Evolutionary conservation across 2,797 vertebrate genomes (phyloP).

Genomic region (Kryptopterus vitreolus): DNA sequence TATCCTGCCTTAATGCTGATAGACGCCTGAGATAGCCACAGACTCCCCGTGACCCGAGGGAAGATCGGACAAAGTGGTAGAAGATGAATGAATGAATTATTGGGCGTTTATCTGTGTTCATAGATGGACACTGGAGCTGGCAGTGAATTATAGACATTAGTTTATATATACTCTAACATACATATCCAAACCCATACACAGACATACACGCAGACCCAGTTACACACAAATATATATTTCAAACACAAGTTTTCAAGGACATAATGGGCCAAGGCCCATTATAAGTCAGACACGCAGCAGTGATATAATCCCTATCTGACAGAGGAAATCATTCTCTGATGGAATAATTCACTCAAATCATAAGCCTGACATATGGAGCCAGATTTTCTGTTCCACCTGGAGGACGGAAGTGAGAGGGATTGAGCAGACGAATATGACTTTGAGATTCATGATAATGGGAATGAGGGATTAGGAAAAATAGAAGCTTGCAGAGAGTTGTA

Average conservation of each 20-base stretch:
- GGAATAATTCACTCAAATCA: conserved; percentile 19
- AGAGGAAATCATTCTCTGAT: neutral
- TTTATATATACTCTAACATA: neutral
- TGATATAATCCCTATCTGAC: conserved; percentile 33
- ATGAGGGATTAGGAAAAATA: conserved; percentile 53
- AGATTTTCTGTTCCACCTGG: conserved; percentile 26
- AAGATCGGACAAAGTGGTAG: no score
- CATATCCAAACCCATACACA: neutral
- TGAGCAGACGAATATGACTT: conserved; percentile 58
- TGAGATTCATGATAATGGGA: conserved; percentile 48
- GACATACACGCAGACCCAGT: conserved; percentile 14
- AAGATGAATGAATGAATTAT: no score
- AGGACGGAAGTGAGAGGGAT: conserved; percentile 47
- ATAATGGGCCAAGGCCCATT: neutral
- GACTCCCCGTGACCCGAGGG: no score
- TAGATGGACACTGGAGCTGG: conserved; percentile 5
- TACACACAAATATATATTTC: neutral
- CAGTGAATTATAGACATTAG: conserved; percentile 18
- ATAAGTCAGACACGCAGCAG: conserved; percentile 16
- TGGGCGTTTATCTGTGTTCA: neutral
- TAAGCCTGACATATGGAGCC: conserved; percentile 17
- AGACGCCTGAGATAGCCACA: no score
- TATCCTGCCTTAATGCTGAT: no score
- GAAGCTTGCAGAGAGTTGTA: neutral
- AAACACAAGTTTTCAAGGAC: conserved; percentile 28